These are phyloP conservation scores for Drosophila mimetica DNA, from an alignment of 2,888 invertebrate species.

Conservation along the genomic window DNA sequence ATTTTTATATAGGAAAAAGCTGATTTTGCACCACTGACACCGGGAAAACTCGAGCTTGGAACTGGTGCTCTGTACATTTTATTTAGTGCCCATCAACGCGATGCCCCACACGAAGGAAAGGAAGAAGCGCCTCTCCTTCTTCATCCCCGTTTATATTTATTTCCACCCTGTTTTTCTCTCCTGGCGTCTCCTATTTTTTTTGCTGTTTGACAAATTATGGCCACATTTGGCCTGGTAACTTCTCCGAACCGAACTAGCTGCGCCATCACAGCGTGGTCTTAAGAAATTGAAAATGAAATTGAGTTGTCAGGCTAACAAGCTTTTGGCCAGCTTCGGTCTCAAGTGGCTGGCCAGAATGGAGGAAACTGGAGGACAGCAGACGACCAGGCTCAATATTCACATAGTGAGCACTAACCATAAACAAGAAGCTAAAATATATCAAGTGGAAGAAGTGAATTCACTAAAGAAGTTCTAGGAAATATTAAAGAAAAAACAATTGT, in stretches of 20 bases:
- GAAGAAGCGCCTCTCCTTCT: neutral
- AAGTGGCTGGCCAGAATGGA: conserved; percentile 48
- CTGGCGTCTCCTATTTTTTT: conserved; percentile 14
- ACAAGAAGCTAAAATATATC: conserved; percentile 4
- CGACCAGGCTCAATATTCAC: conserved; percentile 28
- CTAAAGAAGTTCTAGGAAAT: neutral
- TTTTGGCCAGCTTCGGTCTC: conserved; percentile 53
- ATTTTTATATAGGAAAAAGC: neutral
- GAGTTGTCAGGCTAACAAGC: conserved; percentile 73
- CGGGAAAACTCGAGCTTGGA: conserved; percentile 6
- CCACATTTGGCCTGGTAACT: conserved; percentile 58
- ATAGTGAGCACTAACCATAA: conserved; percentile 8
- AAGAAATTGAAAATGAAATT: conserved; percentile 74
- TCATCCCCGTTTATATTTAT: conserved; percentile 37
- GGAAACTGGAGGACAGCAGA: neutral
- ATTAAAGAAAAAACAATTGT: neutral
- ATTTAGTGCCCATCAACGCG: conserved; percentile 75
- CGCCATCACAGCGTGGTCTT: conserved; percentile 33
- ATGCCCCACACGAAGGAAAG: conserved; percentile 21
- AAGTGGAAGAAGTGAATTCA: neutral
- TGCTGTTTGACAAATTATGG: conserved; percentile 73
- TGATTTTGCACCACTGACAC: conserved; percentile 17
- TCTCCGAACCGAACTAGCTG: conserved; percentile 8
- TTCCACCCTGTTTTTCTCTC: conserved; percentile 16
- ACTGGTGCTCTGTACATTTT: conserved; percentile 59